Base-by-base conservation (phyloP, 2,888 invertebrate genomes). In the Agrilus cyanescens region DNA sequence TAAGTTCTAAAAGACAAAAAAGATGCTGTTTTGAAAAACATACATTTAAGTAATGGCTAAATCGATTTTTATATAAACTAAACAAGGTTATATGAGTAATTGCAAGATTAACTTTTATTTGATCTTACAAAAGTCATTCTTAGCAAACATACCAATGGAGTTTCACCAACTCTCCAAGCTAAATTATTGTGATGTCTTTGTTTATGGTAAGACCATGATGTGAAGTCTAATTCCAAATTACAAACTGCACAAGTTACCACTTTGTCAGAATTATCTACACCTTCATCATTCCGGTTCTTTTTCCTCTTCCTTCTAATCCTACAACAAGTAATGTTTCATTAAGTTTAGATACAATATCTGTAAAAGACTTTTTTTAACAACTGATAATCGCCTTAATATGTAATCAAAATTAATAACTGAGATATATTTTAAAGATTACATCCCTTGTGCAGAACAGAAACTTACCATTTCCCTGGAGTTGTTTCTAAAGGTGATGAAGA, bases 151-250 rank as follows among this genome's bases (percentile, higher is more conserved):
- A 76, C 77, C 55, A 75, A 56, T 35, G 72, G 68, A 32, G 56
- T 47, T 40, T 73, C 69, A 29, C 72, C 74, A 15, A 69, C 65
- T 40, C 65, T 59, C 79, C 79, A 79, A 7, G 72, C 70, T 50
- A 77, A 62, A 50, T 76, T 72, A 45, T 74, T 71, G 57, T 80
- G 80, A 36, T 60, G 57, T 18, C 53, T 53, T 32, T 71, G 60
- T 45, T 74, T 75, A 53, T 78, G 78, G 6, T 53, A 46, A 3
- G 53, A 32, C 75, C 78, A 80, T 8, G 57, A 32, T 4, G 44
- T 53, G 4, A 52, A 47, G 40, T 71, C 37, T 45, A 74, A 51
- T 46, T 62, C 59, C 47, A 54, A 48, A 6, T 63, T 54, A 51
- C 80, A 80, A 40, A 68, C 66, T 25, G 60, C 70, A 54, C 75